phyloP scores from a whole-genome alignment of 2,888 invertebrate genomes.

The Agonum fuliginosum region DNA sequence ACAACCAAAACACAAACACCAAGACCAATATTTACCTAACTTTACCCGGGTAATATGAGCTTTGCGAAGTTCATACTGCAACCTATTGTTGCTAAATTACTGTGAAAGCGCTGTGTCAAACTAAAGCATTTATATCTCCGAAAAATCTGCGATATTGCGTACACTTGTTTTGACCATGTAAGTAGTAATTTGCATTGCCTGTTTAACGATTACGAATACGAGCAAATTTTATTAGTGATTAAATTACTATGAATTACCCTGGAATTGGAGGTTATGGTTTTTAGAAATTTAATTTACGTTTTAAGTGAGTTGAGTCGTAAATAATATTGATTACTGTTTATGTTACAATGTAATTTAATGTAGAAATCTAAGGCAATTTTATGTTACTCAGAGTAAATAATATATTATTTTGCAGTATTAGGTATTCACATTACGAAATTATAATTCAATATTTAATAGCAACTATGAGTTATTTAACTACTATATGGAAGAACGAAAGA shows the following conservation, averaged over 20 bases:
- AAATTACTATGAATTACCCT: slow-evolving; percentile 18
- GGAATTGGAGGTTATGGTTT: slow-evolving; percentile 8
- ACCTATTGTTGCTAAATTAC: too few relatives aligned
- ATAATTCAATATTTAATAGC: neutral
- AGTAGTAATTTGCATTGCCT: slow-evolving; percentile 12
- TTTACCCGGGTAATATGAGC: too few relatives aligned
- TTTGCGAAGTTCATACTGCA: too few relatives aligned
- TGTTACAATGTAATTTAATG: slow-evolving; percentile 12
- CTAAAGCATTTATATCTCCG: neutral
- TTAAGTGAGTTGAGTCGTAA: neutral
- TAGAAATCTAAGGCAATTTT: slow-evolving; percentile 18
- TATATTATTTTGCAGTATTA: neutral
- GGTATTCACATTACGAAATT: slow-evolving; percentile 2
- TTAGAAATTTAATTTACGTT: slow-evolving; percentile 10
- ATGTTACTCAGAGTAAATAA: neutral
- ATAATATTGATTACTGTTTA: slow-evolving; percentile 1
- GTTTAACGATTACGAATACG: neutral
- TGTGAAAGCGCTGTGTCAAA: too few relatives aligned
- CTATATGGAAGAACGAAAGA: neutral
- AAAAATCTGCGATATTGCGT: neutral
- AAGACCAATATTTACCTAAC: too few relatives aligned
- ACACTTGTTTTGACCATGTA: slow-evolving; percentile 20
- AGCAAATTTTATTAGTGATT: slow-evolving; percentile 6
- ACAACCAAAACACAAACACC: too few relatives aligned
- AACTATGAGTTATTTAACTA: neutral